Base-by-base conservation (phyloP, 1,140 invertebrate genomes). In the honey bee (Apis mellifera) region DNA sequence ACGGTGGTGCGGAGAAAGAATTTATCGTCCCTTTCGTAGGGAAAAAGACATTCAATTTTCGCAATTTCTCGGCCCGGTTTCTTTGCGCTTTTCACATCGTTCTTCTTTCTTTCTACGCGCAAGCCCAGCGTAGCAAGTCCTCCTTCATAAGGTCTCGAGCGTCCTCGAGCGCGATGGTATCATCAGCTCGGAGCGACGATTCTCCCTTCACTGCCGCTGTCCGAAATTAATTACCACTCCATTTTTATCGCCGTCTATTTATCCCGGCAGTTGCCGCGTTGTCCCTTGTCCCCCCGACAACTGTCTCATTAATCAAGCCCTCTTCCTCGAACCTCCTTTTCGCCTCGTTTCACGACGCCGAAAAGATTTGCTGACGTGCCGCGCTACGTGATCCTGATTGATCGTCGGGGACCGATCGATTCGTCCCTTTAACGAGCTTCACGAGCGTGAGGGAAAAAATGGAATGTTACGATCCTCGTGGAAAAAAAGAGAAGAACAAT, bases 221-320 rank as follows among this genome's bases (percentile, higher is more conserved):
- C 88, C 89, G 85, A 91, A 90, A 91, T 91, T 91, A 91, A 91
- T 91, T 91, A 89, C 89, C 88, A 90, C 89, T 90, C 87, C 88
- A 90, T 86, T 91, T 90, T 91, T 91, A 91, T 91, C 89, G 85
- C 84, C 90, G 84, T 90, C 90, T 89, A 91, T 91, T 91, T 89
- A 90, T 87, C 87, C 84, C 83, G 82, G 82, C 86, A 87, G 89
- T 89, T 89, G 89, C 83, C 87, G 84, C 83, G 86, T 88, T 85
- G 89, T 83, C 84, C 84, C 77, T 88, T 90, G 88, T 89, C 85
- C 83, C 32, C 79, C 73, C 84, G 88, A 90, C 90, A 84, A 90
- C 87, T 79, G 84, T 86, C 87, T 90, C 89, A 90, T 90, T 90
- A 90, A 90, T 90, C 89, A 90, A 90, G 84, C 85, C 87, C 85